These are phyloP conservation scores for Ceryle rudis DNA, from an alignment of 2,797 vertebrate genomes.

Conservation along the genomic window DNA sequence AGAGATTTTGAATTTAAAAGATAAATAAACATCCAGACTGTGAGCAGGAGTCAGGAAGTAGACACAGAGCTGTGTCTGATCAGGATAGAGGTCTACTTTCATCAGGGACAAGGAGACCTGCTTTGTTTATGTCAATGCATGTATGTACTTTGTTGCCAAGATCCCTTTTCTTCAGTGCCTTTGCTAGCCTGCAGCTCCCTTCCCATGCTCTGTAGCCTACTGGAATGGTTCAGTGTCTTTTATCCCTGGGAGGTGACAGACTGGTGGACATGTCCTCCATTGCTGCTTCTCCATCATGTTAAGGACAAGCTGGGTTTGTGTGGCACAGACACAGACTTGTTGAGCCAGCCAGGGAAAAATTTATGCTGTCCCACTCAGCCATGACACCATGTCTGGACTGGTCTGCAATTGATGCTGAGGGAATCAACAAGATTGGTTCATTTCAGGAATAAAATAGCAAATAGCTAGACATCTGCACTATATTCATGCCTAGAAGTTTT, in stretches of 20 bases:
- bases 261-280: fast-evolving
- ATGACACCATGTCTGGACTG: not conserved
- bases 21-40: not conserved
- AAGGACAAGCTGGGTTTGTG: not conserved
- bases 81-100: not conserved
- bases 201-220: not conserved
- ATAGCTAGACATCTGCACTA: not conserved
- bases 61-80: not conserved
- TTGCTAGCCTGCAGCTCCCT: not conserved
- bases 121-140: not conserved
- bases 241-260: not conserved
- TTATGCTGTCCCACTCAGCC: not conserved
- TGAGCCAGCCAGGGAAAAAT: not conserved
- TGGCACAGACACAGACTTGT: not conserved
- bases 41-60: not conserved
- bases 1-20: not conserved
- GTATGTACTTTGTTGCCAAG: fast-evolving
- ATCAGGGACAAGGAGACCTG: not conserved
- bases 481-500: not conserved
- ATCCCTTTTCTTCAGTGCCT: not conserved
- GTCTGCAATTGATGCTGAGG: not conserved
- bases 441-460: not conserved
- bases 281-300: not conserved
- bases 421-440: not conserved
- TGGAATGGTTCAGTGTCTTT: not conserved